phyloP scores from a whole-genome alignment of 2,113 vertebrate genomes.

The Bos taurus region DNA sequence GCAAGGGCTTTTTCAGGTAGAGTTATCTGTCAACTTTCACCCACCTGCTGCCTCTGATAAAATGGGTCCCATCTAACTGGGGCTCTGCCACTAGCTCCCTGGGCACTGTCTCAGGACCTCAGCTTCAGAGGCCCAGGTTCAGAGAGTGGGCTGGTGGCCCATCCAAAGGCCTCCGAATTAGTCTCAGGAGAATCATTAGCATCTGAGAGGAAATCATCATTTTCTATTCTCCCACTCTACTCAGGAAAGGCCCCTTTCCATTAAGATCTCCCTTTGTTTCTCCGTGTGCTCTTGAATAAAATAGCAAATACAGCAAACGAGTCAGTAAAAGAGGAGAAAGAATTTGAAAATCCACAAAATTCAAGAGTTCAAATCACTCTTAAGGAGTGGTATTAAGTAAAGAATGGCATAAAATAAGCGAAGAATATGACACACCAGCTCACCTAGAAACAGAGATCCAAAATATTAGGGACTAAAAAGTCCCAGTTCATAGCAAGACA shows the following conservation, averaged over 20 bases:
- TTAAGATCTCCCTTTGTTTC: neutral
- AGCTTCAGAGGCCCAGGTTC: neutral
- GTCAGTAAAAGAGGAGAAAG: neutral
- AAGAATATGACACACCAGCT: neutral
- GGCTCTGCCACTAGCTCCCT: neutral
- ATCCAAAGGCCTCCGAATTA: neutral
- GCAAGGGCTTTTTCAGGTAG: constrained; percentile 86
- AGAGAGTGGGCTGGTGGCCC: neutral
- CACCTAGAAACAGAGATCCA: neutral
- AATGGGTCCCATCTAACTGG: neutral
- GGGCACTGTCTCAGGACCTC: neutral
- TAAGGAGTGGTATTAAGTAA: neutral
- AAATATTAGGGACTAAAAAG: neutral
- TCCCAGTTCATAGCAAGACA: neutral
- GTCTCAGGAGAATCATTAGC: neutral
- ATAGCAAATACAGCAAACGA: neutral
- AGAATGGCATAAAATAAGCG: neutral
- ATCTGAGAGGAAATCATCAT: neutral
- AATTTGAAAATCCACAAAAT: neutral
- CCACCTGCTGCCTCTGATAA: neutral
- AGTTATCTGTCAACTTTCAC: neutral
- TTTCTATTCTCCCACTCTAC: neutral
- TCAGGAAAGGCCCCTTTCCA: neutral
- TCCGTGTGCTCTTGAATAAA: neutral
- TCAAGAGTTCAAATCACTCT: neutral